These are phyloP conservation scores for Tragelaphus imberbis DNA, from an alignment of 2,113 vertebrate species.

Conservation along the genomic window DNA sequence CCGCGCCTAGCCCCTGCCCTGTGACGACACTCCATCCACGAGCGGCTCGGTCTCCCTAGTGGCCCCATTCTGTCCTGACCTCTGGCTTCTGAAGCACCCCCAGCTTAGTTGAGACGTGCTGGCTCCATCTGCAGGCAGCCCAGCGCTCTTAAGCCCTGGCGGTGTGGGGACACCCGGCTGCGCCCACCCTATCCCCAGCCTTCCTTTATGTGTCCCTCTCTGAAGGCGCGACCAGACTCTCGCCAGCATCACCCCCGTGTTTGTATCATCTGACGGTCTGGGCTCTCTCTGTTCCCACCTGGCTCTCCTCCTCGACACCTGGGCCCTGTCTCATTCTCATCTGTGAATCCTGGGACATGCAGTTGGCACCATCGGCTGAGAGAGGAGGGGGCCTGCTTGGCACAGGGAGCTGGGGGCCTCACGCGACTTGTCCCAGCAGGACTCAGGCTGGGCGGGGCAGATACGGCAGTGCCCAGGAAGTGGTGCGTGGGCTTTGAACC, in stretches of 20 bases:
- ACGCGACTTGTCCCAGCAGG: rapidly evolving
- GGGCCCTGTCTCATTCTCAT: neutral
- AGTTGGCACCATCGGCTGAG: neutral
- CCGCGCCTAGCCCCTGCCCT: neutral
- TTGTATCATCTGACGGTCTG: rapidly evolving
- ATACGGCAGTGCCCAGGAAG: rapidly evolving
- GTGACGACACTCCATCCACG: rapidly evolving
- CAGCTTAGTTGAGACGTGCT: rapidly evolving
- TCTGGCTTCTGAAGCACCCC: neutral
- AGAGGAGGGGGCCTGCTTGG: too few species aligned
- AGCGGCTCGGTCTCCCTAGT: neutral
- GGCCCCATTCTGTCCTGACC: neutral
- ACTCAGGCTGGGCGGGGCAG: neutral
- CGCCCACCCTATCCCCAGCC: rapidly evolving
- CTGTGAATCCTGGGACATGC: neutral
- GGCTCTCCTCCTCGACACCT: neutral
- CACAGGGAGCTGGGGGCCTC: neutral
- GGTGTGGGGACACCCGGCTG: rapidly evolving
- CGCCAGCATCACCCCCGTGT: rapidly evolving
- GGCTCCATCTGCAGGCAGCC: neutral
- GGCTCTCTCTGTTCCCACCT: neutral
- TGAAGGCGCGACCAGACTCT: rapidly evolving
- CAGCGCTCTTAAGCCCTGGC: neutral
- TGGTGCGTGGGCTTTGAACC: neutral
- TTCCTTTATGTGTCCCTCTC: rapidly evolving